Percentiles rank a stretch among this genome's conserved stretches.
phyloP scores from a whole-genome alignment of 2,113 vertebrate species.

The Takifugu bimaculatus region DNA sequence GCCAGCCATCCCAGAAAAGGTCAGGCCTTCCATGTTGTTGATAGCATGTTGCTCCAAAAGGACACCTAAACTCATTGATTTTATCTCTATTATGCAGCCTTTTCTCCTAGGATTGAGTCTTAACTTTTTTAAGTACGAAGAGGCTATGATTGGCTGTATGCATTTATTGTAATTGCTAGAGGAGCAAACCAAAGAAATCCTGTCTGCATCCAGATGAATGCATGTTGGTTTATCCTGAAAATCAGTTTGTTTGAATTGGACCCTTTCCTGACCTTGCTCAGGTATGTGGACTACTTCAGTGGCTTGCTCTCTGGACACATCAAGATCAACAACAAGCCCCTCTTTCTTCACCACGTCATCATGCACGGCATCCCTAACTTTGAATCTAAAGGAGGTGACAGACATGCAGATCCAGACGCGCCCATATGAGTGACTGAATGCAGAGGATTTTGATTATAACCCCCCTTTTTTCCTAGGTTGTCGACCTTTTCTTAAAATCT shows the following conservation, averaged over 20 bases:
- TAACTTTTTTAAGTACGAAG: too few relatives aligned
- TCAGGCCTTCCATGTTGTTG: conserved; percentile 65
- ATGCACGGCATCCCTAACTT: conserved; percentile 98
- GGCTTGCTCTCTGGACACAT: conserved; percentile 93
- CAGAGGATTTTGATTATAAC: neutral
- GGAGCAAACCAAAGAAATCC: conserved; percentile 3
- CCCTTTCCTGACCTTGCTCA: conserved; percentile 43
- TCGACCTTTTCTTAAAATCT: conserved; percentile 97
- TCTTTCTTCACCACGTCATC: conserved; percentile 97
- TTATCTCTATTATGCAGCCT: too few relatives aligned
- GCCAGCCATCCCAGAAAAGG: conserved; percentile 96
- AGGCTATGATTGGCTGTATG: too few relatives aligned
- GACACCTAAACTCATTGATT: too few relatives aligned
- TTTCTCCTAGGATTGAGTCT: too few relatives aligned
- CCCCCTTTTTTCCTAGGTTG: conserved; percentile 78
- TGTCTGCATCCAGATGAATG: conserved; percentile 15
- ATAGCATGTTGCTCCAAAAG: conserved; percentile 4
- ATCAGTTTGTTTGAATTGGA: neutral
- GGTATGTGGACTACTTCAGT: conserved; percentile 97
- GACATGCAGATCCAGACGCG: neutral
- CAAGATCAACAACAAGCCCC: conserved; percentile 98
- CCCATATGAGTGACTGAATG: neutral
- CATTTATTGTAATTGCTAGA: neutral
- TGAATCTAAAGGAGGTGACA: conserved; percentile 89
- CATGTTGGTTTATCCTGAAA: conserved; percentile 9